These are phyloP conservation scores for Oreochromis aureus DNA, from an alignment of 2,113 vertebrate species.

Conservation along the genomic window DNA sequence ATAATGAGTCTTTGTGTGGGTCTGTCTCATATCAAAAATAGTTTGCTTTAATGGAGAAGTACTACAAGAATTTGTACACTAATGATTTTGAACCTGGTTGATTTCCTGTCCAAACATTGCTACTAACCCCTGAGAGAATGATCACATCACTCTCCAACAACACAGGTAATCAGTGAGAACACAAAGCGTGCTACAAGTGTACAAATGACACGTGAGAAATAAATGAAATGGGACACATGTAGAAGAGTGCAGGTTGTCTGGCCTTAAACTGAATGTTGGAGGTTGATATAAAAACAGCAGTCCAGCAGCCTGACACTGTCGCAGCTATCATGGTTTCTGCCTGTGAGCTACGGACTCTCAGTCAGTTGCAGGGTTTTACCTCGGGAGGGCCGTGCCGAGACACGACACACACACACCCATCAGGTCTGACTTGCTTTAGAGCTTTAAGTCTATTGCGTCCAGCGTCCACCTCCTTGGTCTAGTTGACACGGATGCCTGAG, in stretches of 20 bases:
- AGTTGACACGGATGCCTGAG: conserved; percentile 85
- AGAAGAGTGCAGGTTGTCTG: conserved; percentile 14
- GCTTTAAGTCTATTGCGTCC: conserved; percentile 37
- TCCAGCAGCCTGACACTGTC: neutral
- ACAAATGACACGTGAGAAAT: conserved; percentile 10
- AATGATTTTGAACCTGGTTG: neutral
- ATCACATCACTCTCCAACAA: neutral
- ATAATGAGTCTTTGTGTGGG: neutral
- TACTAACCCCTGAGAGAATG: neutral
- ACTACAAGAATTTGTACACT: neutral
- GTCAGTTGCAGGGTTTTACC: conserved; percentile 13
- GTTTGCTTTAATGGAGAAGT: neutral
- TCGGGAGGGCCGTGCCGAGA: conserved; percentile 14
- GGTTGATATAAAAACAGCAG: conserved; percentile 42
- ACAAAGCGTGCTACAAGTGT: conserved; percentile 4
- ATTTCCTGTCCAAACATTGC: neutral
- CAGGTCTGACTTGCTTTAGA: conserved; percentile 28
- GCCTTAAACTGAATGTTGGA: conserved; percentile 15
- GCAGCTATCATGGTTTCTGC: neutral
- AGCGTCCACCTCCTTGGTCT: conserved; percentile 19
- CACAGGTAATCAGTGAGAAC: neutral
- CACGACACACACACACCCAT: conserved; percentile 2
- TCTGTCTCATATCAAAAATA: neutral
- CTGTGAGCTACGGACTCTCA: conserved; percentile 3
- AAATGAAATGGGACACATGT: neutral